phyloP scores from a whole-genome alignment of 2,113 vertebrate species.

The Menidia beryllina region DNA sequence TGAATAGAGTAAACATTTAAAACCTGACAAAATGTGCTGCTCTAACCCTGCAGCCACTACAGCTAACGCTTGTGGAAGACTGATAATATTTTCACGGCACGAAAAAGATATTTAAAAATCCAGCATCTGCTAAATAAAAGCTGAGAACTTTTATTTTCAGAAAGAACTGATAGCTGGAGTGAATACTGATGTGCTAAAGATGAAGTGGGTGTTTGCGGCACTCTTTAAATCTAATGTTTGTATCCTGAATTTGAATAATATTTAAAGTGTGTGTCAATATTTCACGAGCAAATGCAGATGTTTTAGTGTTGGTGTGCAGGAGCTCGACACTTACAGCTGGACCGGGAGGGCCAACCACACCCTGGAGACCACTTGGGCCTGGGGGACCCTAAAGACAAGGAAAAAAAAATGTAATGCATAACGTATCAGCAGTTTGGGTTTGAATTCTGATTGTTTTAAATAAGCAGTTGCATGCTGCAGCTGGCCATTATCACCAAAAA shows the following conservation, averaged over 20 bases:
- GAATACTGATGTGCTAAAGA: neutral
- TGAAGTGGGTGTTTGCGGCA: neutral
- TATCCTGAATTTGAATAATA: neutral
- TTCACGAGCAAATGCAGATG: neutral
- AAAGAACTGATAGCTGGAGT: neutral
- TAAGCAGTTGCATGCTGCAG: neutral
- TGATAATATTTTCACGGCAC: neutral
- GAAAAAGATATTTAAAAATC: conserved; percentile 1
- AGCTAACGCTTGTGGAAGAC: conserved; percentile 7
- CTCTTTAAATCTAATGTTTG: neutral
- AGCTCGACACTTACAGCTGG: conserved; percentile 91
- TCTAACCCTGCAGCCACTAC: neutral
- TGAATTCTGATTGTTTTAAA: neutral
- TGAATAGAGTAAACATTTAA: conserved; percentile 18
- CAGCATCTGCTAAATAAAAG: conserved; percentile 3
- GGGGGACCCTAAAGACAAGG: conserved; percentile 88
- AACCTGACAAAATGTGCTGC: conserved; percentile 22
- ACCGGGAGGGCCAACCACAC: conserved; percentile 94
- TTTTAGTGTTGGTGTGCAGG: neutral
- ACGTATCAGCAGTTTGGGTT: neutral
- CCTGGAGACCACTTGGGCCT: conserved; percentile 92
- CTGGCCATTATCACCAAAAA: neutral
- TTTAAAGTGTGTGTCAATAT: neutral
- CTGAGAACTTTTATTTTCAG: neutral
- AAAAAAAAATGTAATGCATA: neutral